Percentiles rank a stretch among this genome's conserved stretches.
These are phyloP conservation scores for Epinephelus malabaricus DNA, from an alignment of 2,797 vertebrate species.

Conservation along the genomic window DNA sequence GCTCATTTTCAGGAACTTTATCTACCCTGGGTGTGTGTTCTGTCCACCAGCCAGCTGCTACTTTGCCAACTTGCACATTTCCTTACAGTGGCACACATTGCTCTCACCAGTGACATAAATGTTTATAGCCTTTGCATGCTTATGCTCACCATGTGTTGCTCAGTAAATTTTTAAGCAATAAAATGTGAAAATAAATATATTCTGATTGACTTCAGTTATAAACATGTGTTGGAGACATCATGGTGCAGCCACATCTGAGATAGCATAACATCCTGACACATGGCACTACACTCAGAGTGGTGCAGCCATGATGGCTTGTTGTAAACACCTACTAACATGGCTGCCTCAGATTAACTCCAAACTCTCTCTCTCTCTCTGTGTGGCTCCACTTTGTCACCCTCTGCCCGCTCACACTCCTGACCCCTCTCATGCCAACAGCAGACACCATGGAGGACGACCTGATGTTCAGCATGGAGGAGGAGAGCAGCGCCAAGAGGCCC, in stretches of 20 bases:
- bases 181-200: neutral
- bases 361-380: neutral
- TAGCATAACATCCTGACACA: neutral
- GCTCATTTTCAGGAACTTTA: slow-evolving; percentile 6
- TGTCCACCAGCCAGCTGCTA: neutral
- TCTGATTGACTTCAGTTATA: neutral
- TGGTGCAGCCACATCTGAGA: neutral
- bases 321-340: slow-evolving; percentile 7
- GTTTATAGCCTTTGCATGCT: neutral
- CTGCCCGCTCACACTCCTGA: neutral
- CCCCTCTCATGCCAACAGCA: slow-evolving; percentile 26
- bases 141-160: too few species aligned
- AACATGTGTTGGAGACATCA: neutral
- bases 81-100: neutral
- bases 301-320: slow-evolving; percentile 43
- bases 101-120: neutral
- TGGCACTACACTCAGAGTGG: neutral
- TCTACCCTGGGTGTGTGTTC: neutral
- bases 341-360: neutral
- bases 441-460: slow-evolving; percentile 95
- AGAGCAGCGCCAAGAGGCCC: slow-evolving; percentile 82
- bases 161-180: too few species aligned
- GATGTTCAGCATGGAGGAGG: slow-evolving; percentile 96
- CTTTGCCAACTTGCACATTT: neutral
- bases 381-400: neutral